These are phyloP conservation scores for Carcina quercana DNA, from an alignment of 2,888 invertebrate species.

Conservation along the genomic window DNA sequence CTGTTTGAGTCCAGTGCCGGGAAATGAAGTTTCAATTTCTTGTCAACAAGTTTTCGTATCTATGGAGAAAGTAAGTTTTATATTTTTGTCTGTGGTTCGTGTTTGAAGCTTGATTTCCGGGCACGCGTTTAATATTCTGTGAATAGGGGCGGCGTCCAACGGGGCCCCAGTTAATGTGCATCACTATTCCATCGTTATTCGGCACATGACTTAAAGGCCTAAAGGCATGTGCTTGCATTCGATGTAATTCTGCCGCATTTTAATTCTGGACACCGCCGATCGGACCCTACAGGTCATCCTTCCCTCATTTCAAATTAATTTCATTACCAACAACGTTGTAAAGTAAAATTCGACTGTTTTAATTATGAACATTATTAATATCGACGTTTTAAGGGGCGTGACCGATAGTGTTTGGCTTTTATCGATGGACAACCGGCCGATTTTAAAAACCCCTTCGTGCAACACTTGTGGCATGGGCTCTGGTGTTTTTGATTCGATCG, in stretches of 20 bases:
- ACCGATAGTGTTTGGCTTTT: conserved; percentile 64
- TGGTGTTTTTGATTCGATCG: conserved; percentile 38
- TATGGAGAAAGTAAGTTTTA: too few relatives aligned
- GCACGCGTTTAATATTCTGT: conserved; percentile 34
- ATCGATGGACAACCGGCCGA: conserved; percentile 36
- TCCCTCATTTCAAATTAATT: conserved; percentile 34
- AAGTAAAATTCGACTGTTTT: conserved; percentile 43
- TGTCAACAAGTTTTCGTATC: too few relatives aligned
- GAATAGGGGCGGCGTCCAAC: conserved; percentile 56
- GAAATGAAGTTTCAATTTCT: conserved; percentile 43
- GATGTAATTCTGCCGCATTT: conserved; percentile 50
- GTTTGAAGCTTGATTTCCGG: conserved; percentile 35
- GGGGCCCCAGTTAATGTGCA: conserved; percentile 59
- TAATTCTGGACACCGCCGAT: conserved; percentile 53
- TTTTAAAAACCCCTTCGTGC: conserved; percentile 28
- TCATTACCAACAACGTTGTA: conserved; percentile 36
- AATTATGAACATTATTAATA: conserved; percentile 44
- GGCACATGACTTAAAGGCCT: conserved; percentile 66
- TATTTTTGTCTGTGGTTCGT: neutral
- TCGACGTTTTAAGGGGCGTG: conserved; percentile 46
- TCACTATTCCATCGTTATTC: conserved; percentile 53
- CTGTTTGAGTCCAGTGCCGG: conserved; percentile 43
- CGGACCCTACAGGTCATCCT: conserved; percentile 53
- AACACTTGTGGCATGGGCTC: conserved; percentile 19
- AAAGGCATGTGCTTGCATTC: conserved; percentile 61